Base-by-base conservation (phyloP, 2,113 vertebrate genomes). In the Hassar affinis region DNA sequence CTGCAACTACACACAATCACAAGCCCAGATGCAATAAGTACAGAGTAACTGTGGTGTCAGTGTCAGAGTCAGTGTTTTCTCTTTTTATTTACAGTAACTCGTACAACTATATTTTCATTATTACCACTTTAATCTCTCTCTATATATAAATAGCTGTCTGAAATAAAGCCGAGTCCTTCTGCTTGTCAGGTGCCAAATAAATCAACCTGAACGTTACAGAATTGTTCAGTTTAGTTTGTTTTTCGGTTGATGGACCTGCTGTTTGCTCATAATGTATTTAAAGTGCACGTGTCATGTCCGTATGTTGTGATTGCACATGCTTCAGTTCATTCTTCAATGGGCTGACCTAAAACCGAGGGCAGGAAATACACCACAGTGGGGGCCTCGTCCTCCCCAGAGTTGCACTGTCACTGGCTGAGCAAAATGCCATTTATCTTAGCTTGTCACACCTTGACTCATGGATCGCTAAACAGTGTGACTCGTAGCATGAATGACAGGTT, bases 341-440 rank as follows among this genome's bases (percentile, higher is more conserved):
- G 7, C 51, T 35, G 74, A 77, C 51, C 74, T 54, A 51, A 75
- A 75, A 75, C 56, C 10, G 51, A 42, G 25, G 8, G 33, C 61
- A 84, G 82, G 82, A 84, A 84, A 54, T 42, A 38, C 42, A 66
- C 35, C 25, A 64, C 71, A 61, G 74, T 18, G 75, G 59, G 30
- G 45, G 47, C 33, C 14, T 54, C 74, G 15, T 77, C 47, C 57
- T 64, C 71, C 74, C 59, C 61, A 83, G 72, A 66, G 51, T 15
- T 45, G 59, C 8, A 54, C 33, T 83, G 35, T 83, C 59, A 54
- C 57, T 30, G 62, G 61, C 45, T 66, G 45, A 35, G 59, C 59
- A 56, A 68, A 52, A 77, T 64, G 62, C 82, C 82, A 84, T 84
- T 84, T 62, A 78, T 68, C 74, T 52, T 69, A 11, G 74, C 74